Evolutionary conservation across 2,888 invertebrate species (phyloP).

Genomic region (Allophyes oxyacanthae): DNA sequence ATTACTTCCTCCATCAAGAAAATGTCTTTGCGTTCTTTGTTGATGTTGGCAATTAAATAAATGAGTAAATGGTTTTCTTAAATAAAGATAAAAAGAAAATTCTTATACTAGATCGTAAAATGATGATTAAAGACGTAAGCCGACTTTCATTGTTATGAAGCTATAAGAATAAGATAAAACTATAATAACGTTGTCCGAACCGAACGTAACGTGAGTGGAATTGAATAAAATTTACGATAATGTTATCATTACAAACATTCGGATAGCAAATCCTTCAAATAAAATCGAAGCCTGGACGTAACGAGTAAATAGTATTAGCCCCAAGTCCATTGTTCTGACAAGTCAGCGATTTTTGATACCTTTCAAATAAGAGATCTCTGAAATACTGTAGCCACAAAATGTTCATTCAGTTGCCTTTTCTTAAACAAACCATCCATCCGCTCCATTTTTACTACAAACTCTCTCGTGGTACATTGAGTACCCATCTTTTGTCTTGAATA

Average conservation of each 20-base stretch:
- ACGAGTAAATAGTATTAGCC: slow-evolving; percentile 66
- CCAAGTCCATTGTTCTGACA: slow-evolving; percentile 67
- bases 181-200: slow-evolving; percentile 29
- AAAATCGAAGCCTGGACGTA: slow-evolving; percentile 55
- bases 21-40: slow-evolving; percentile 20
- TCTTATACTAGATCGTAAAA: slow-evolving; percentile 34
- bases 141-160: slow-evolving; percentile 51
- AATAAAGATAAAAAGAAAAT: slow-evolving; percentile 36
- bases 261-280: slow-evolving; percentile 66
- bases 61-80: slow-evolving; percentile 8
- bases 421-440: no score
- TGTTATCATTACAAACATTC: slow-evolving; percentile 66
- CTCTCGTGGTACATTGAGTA: slow-evolving; percentile 61
- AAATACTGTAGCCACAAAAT: slow-evolving; percentile 67
- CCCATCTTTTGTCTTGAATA: slow-evolving; percentile 68
- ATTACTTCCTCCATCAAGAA: slow-evolving; percentile 37
- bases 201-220: slow-evolving; percentile 60
- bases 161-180: slow-evolving; percentile 48
- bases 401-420: slow-evolving; percentile 57
- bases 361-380: slow-evolving; percentile 69
- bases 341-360: slow-evolving; percentile 74
- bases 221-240: slow-evolving; percentile 71
- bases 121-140: slow-evolving; percentile 29
- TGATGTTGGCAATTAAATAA: slow-evolving; percentile 13
- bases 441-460: slow-evolving; percentile 64